Percentiles rank a stretch among this genome's conserved stretches.
Evolutionary conservation across 2,888 invertebrate genomes (phyloP).

Genomic region (Polydrusus tereticollis): DNA sequence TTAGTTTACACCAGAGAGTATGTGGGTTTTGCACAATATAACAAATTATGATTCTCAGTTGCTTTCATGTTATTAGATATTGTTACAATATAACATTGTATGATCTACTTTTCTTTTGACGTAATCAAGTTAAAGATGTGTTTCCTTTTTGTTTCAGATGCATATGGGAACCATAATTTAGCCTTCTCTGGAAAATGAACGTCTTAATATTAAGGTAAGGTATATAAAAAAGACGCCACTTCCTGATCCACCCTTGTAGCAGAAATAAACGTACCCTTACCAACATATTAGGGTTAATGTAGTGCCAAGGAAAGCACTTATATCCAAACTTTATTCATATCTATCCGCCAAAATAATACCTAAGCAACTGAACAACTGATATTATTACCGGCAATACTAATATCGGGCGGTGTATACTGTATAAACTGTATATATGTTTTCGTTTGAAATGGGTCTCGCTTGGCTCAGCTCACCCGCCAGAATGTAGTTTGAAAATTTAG

Average conservation of each 20-base stretch:
- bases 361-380: slow-evolving; percentile 36
- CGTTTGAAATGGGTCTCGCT: slow-evolving; percentile 35
- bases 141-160: slow-evolving; percentile 12
- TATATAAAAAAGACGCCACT: neutral
- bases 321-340: slow-evolving; percentile 14
- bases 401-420: slow-evolving; percentile 31
- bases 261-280: neutral
- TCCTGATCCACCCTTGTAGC: neutral
- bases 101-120: too few species aligned
- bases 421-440: slow-evolving; percentile 34
- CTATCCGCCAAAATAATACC: slow-evolving; percentile 20
- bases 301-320: neutral
- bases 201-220: slow-evolving; percentile 11
- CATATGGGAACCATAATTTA: slow-evolving; percentile 2
- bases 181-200: neutral
- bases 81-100: too few species aligned
- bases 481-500: slow-evolving; percentile 39
- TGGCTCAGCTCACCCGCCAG: slow-evolving; percentile 24
- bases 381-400: slow-evolving; percentile 40
- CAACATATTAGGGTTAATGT: neutral
- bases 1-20: too few species aligned
- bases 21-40: too few species aligned
- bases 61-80: too few species aligned
- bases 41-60: too few species aligned
- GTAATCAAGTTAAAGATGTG: too few species aligned